A percentile compares a stretch with the other conserved stretches of the same genome.
phyloP scores from a whole-genome alignment of 2,888 invertebrate species.

The Vesta saturnalis region DNA sequence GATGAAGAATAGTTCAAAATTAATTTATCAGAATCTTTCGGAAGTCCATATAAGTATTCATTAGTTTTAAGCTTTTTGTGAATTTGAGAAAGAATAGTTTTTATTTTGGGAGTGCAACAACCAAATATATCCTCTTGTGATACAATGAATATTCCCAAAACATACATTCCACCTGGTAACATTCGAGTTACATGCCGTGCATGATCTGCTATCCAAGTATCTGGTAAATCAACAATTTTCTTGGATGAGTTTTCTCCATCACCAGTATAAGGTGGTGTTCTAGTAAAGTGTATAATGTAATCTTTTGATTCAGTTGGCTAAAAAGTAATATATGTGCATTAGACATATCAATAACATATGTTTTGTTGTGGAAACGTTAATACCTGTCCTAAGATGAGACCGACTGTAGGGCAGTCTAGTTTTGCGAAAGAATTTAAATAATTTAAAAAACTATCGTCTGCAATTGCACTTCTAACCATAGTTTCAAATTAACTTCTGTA shows the following conservation, averaged over 20 bases:
- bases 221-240: slow-evolving; percentile 68
- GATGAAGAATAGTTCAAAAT: slow-evolving; percentile 69
- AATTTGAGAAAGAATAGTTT: slow-evolving; percentile 67
- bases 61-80: slow-evolving; percentile 67
- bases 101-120: slow-evolving; percentile 68
- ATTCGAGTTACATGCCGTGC: slow-evolving; percentile 88
- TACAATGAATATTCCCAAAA: slow-evolving; percentile 83
- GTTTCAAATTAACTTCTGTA: no score
- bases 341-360: slow-evolving; percentile 15
- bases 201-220: slow-evolving; percentile 80
- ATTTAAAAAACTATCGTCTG: slow-evolving; percentile 74
- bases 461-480: slow-evolving; percentile 77
- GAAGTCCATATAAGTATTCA: slow-evolving; percentile 70
- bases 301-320: slow-evolving; percentile 75
- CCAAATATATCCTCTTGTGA: slow-evolving; percentile 71
- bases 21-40: slow-evolving; percentile 69
- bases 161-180: slow-evolving; percentile 90
- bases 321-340: slow-evolving; percentile 43
- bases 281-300: slow-evolving; percentile 81
- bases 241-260: slow-evolving; percentile 56
- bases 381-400: slow-evolving; percentile 85
- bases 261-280: slow-evolving; percentile 71
- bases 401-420: slow-evolving; percentile 73
- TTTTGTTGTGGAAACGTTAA: slow-evolving; percentile 30
- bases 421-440: slow-evolving; percentile 74